These are phyloP conservation scores for Zosterops borbonicus DNA, from an alignment of 2,113 vertebrate species.

Conservation along the genomic window DNA sequence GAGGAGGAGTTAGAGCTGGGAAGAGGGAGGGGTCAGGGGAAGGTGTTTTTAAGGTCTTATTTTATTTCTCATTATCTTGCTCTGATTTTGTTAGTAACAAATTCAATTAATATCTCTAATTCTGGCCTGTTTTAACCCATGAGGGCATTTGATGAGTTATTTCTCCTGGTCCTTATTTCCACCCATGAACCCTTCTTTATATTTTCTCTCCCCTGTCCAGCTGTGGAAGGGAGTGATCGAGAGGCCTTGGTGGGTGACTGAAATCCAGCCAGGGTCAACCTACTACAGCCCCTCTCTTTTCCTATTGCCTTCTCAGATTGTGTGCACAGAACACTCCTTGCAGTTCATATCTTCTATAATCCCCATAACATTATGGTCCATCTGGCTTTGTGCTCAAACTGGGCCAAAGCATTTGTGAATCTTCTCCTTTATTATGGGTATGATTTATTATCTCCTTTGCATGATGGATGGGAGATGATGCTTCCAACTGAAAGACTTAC, in stretches of 20 bases:
- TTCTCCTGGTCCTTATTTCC: not conserved
- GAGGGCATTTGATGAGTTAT: not conserved
- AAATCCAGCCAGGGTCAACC: not conserved
- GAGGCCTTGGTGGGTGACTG: not conserved
- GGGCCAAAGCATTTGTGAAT: not conserved
- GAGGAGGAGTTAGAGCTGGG: not conserved
- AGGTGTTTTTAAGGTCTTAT: not conserved
- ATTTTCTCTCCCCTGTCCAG: not conserved
- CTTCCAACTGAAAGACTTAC: not conserved
- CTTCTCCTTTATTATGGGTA: not conserved
- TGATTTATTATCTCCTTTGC: not conserved
- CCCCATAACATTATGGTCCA: rapidly evolving
- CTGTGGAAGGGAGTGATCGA: not conserved
- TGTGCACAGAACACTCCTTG: rapidly evolving
- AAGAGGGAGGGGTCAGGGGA: not conserved
- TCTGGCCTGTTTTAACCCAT: not conserved
- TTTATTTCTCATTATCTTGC: not conserved
- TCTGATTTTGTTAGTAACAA: not conserved
- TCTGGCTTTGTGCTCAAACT: not conserved
- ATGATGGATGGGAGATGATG: not conserved
- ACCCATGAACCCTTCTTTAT: not conserved
- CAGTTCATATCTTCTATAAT: not conserved
- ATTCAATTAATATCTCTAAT: not conserved
- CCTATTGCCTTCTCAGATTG: not conserved
- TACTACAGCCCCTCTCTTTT: not conserved